Base-by-base conservation (phyloP, 2,797 vertebrate species). In the Trachops cirrhosus region DNA sequence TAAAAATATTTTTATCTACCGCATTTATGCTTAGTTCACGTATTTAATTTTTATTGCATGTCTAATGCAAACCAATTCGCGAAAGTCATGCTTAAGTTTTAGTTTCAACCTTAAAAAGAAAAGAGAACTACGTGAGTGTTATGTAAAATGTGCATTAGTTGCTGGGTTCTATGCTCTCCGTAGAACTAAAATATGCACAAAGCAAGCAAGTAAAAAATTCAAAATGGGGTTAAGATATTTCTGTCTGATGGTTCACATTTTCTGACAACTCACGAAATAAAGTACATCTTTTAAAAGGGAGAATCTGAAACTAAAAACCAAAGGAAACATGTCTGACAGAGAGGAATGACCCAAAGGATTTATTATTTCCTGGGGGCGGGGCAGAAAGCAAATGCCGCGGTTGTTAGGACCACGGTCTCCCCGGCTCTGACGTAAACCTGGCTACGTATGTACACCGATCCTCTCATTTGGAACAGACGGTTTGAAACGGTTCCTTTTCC, bases 41-140 rank as follows among this genome's bases (percentile, higher is more conserved):
- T 29, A 93, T 83, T 96, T 73, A 92, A 94, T 74, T 93, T 83
- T 74, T 62, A 95, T 77, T 85, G 73, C 29, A 12, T 78, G 44
- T 78, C 54, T 83, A 50, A 84, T 39, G 44, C 50, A 93, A 92
- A 91, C 32, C n/a, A 86, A 94, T 62, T 89, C 32, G 83, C 34
- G 54, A 94, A 92, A 75, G 62, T 57, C n/a, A 77, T 32, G 9
- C 32, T 70, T 14, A 71, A 12, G 37, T 93, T 94, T 91, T 37
- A 86, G 68, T 71, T 89, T 90, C 21, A 46, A 73, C 48, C 77
- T 16, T 59, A 32, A 59, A 91, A 82, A 59, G 37, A 57, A 89
- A 85, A 59, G n/a, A 68, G 9, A 79, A 84, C 19, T 26, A 86
- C 24, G 62, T 46, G 39, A 64, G 86, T 89, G 1, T 74, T 89